Conservation (phyloP, 2,888 invertebrate genomes). For the Drosophila anomelani region DNA sequence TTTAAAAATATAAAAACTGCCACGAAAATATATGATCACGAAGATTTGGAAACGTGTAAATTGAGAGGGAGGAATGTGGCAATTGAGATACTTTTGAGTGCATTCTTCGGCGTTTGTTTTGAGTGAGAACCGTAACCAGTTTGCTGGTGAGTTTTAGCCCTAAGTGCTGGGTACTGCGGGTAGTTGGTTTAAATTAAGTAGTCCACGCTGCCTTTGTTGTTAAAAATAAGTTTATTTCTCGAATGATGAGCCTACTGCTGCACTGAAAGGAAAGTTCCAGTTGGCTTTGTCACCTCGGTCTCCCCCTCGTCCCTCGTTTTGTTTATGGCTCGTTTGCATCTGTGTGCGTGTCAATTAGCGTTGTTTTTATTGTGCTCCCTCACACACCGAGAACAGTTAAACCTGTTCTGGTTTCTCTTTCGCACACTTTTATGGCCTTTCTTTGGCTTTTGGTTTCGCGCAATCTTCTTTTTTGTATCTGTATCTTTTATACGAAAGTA, state of each 20-base stretch:
- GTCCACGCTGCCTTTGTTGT: not conserved
- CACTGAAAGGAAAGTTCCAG: constrained; percentile 69
- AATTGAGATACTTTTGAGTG: constrained; percentile 10
- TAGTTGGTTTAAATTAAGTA: not conserved
- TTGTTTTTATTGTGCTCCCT: constrained; percentile 40
- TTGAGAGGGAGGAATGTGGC: constrained; percentile 16
- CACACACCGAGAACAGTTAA: constrained; percentile 58
- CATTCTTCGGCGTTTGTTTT: constrained; percentile 33
- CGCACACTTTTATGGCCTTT: constrained; percentile 37
- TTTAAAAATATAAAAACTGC: constrained; percentile 36
- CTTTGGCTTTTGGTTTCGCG: constrained; percentile 36
- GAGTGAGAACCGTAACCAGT: constrained; percentile 31
- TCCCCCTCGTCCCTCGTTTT: constrained; percentile 35
- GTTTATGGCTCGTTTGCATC: constrained; percentile 47
- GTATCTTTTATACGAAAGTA: constrained; percentile 2
- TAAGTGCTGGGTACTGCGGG: not conserved
- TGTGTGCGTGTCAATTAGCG: constrained; percentile 73
- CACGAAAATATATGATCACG: not conserved
- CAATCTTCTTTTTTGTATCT: constrained; percentile 17
- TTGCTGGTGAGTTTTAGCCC: constrained; percentile 20
- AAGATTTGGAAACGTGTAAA: constrained; percentile 24
- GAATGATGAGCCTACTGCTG: constrained; percentile 22
- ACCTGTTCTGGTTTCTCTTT: constrained; percentile 61
- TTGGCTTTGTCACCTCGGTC: constrained; percentile 48
- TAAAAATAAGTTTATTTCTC: constrained; percentile 42